Base-by-base conservation (phyloP, 2,113 vertebrate species). In the Sphaerodactylus townsendi region DNA sequence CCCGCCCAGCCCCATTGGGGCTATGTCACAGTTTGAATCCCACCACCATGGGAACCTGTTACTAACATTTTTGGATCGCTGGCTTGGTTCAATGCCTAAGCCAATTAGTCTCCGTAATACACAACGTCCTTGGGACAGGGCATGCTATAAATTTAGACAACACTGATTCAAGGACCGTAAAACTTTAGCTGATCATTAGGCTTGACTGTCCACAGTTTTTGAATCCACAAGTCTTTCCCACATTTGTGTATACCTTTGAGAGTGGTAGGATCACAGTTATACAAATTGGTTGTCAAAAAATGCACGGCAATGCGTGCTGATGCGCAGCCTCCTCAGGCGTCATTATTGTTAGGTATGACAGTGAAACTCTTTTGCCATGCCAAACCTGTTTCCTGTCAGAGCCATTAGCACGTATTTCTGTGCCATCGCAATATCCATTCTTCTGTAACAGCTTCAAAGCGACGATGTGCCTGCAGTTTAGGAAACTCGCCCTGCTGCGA, bases 371-470 rank as follows among this genome's bases (percentile, higher is more conserved):
- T 15, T 79, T 39, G 77, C 37, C 30, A 78, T 68, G 65, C 85
- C 88, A 88, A 88, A 76, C 30, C 41, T 25, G 84, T 69, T 39
- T 4, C 39, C 23, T 83, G 86, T 86, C 59, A 92, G 77, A 87
- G 48, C 83, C 90, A 85, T 83, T 64, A 92, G 84, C 84, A 21
- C 76, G 44, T 83, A 90, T 68, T 90, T 86, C 46, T 65, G 59
- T 87, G 92, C 83, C 83, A 85, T 44, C 53, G 62, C 66, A 19
- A 87, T 85, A 76, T 21, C 0, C 77, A 66, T 33, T 76, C 3
- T 17, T 79, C 0, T 74, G 23, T 77, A 30, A 77, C 25, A 28
- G 35, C 11, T 35, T 76, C n/a, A 56, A 10, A 30, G 23, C 39
- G 35, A 82, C 79, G 59, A 82, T 87, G 64, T 19, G 88, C 85